Evolutionary conservation across 2,113 vertebrate species (phyloP), one percentile per base, ranked within the genome.

Genomic region (Stigmatopora nigra): DNA sequence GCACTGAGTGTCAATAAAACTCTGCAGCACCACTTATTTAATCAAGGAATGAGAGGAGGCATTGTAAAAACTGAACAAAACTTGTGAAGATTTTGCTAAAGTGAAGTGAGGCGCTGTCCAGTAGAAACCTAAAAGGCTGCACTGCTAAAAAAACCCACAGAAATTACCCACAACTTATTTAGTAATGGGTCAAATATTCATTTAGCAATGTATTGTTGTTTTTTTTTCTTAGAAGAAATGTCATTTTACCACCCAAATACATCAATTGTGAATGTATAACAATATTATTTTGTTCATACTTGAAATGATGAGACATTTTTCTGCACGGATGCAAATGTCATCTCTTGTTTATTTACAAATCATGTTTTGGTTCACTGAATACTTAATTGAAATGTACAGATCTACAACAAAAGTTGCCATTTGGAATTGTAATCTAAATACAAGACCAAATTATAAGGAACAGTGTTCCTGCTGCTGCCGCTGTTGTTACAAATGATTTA

Each of bases 351-450:
- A 45, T 71, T 56, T 56, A 16, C 46, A 48, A 48, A 15, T 48
- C 46, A 12, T 62, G 59, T 12, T 47, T 11, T 70, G 60, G 3
- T 51, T 59, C 0, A 11, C 70, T 62, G 20, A 78, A 77, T 72
- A 61, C 2, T 57, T 7, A 70, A 38, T 25, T 19, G 20, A 60
- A 65, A 20, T 11, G 5, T 13, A 6, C 2, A 15, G n/a, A 61
- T 61, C 45, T 61, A 15, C 20, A 47, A 17, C 44, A 31, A 20
- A 16, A 16, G 60, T 7, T 14, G 3, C 13, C 19, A 25, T 36
- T n/a, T 13, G 9, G 36, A 41, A 14, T 47, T 62, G 31, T 36
- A 58, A 7, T 58, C 17, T n/a, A 31, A 31, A 31, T 31, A 31
- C 25, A 31, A 31, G 17, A 51, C 7, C 44, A 45, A 6, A 15